Percentiles rank a stretch among this genome's conserved stretches.
phyloP scores from a whole-genome alignment of 2,113 vertebrate genomes.

The Dromas ardeola region DNA sequence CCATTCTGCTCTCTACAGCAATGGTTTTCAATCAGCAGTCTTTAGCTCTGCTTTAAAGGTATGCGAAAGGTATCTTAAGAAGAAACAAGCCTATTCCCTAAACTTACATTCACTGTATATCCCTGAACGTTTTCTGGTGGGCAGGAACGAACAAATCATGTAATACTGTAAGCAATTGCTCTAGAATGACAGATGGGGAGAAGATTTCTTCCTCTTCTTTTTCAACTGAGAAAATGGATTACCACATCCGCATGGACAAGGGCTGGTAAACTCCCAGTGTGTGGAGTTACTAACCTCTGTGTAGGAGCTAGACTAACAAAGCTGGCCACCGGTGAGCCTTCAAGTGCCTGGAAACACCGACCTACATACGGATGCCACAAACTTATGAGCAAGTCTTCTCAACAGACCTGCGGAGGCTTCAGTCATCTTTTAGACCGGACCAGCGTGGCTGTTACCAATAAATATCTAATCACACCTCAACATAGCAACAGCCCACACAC shows the following conservation, averaged over 20 bases:
- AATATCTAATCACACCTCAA: not conserved
- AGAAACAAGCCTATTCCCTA: not conserved
- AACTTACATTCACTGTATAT: not conserved
- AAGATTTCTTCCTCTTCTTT: not conserved
- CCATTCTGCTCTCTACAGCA: not conserved
- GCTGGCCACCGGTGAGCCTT: not conserved
- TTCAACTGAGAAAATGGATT: not conserved
- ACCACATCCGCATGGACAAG: not conserved
- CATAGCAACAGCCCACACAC: not conserved
- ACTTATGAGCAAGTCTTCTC: not conserved
- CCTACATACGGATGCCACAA: not conserved
- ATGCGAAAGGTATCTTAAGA: not conserved
- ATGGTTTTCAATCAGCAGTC: not conserved
- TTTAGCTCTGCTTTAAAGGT: not conserved
- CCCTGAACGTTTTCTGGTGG: not conserved
- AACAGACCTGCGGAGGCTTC: not conserved
- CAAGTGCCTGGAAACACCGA: not conserved
- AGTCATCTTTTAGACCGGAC: not conserved
- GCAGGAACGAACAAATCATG: not conserved
- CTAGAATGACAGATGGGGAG: not conserved
- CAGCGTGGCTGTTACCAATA: not conserved
- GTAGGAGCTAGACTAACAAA: not conserved
- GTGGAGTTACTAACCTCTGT: not conserved
- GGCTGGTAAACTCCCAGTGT: not conserved
- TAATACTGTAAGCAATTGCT: not conserved